A percentile compares a stretch with the other conserved stretches of the same genome.
Conservation (phyloP, 2,888 invertebrate genomes). For the Amiota minor region DNA sequence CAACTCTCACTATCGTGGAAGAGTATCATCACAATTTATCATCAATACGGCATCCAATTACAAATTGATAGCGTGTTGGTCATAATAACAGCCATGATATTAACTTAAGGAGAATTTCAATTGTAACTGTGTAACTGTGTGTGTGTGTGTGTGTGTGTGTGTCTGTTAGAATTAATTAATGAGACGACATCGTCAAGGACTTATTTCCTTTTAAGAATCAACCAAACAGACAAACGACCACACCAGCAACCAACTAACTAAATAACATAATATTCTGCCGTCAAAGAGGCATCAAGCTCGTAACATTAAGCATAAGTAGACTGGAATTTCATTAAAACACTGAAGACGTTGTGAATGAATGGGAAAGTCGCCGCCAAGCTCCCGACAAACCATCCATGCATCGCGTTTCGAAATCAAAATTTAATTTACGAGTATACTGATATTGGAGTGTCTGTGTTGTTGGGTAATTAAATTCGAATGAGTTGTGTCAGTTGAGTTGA, state of each 20-base stretch:
- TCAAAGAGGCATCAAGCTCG: too few species aligned
- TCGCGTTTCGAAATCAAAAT: slow-evolving; percentile 51
- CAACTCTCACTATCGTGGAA: background rate
- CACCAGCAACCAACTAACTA: background rate
- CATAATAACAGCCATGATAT: slow-evolving; percentile 48
- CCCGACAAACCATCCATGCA: slow-evolving; percentile 31
- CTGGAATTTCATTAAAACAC: slow-evolving; percentile 50
- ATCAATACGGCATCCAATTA: slow-evolving; percentile 48
- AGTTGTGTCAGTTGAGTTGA: background rate
- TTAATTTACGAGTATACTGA: slow-evolving; percentile 61
- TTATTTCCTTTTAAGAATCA: slow-evolving; percentile 9
- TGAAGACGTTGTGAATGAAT: too few species aligned
- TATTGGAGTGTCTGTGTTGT: slow-evolving; percentile 53
- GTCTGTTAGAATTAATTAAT: slow-evolving; percentile 51
- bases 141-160: slow-evolving; percentile 49
- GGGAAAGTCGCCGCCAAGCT: slow-evolving; percentile 29
- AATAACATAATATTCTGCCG: too few species aligned
- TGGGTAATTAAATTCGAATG: slow-evolving; percentile 55
- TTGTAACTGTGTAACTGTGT: slow-evolving; percentile 15
- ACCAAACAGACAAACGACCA: background rate
- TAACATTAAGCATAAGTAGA: slow-evolving; percentile 8
- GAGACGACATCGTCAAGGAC: slow-evolving; percentile 44
- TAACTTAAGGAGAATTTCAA: slow-evolving; percentile 22
- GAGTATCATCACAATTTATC: background rate
- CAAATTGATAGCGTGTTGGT: slow-evolving; percentile 50